These are phyloP conservation scores for Conchocele bisecta DNA, from an alignment of 2,888 invertebrate species.

Conservation along the genomic window DNA sequence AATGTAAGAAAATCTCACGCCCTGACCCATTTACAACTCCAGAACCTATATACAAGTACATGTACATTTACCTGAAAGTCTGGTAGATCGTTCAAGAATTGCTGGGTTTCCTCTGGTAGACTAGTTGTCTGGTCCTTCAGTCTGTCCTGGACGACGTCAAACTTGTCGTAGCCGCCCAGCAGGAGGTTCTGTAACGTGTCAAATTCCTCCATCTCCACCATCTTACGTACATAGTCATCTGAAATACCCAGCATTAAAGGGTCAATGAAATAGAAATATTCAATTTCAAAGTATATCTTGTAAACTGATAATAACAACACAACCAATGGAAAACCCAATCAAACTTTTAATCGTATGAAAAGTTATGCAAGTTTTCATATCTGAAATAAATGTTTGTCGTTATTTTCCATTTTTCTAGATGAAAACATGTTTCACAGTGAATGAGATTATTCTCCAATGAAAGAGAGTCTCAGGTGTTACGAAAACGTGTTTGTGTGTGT, in stretches of 20 bases:
- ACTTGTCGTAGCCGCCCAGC: slow-evolving; percentile 70
- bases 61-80: slow-evolving; percentile 69
- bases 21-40: too few relatives aligned
- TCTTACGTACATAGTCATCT: slow-evolving; percentile 69
- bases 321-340: too few relatives aligned
- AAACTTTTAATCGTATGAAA: too few relatives aligned
- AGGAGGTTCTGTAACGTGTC: slow-evolving; percentile 64
- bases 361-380: too few relatives aligned
- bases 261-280: background rate
- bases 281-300: background rate
- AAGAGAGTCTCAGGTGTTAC: too few relatives aligned
- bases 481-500: too few relatives aligned
- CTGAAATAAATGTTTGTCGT: too few relatives aligned
- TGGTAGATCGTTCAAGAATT: slow-evolving; percentile 63
- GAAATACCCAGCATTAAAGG: slow-evolving; percentile 28
- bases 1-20: too few relatives aligned
- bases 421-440: too few relatives aligned
- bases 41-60: too few relatives aligned
- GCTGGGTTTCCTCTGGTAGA: slow-evolving; percentile 63
- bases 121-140: slow-evolving; percentile 58
- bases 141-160: slow-evolving; percentile 59
- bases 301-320: background rate
- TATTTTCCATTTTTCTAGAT: too few relatives aligned
- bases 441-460: too few relatives aligned
- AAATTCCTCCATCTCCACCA: slow-evolving; percentile 70